These are phyloP conservation scores for human (Homo sapiens) DNA, from an alignment of 2,113 vertebrate genomes.

Conservation along the genomic window DNA sequence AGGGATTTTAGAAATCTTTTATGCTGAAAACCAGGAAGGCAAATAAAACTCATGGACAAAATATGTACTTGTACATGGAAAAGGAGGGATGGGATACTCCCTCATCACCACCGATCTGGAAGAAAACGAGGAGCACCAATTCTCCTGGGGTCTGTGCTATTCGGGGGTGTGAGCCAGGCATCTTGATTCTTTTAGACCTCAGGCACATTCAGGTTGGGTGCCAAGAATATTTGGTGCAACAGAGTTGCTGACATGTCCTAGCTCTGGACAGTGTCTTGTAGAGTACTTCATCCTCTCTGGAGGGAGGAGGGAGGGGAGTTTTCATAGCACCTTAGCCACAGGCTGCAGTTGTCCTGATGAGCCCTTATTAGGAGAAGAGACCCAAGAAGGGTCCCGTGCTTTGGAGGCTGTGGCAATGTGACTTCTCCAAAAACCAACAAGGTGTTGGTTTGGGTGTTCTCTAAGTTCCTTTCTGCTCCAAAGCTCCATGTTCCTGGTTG, in stretches of 20 bases:
- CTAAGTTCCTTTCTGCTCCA: not conserved
- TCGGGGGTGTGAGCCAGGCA: not conserved
- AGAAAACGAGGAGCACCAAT: not conserved
- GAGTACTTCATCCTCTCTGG: not conserved
- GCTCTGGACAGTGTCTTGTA: not conserved
- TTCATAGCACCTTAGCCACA: not conserved
- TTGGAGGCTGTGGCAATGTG: not conserved
- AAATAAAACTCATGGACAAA: slow-evolving; percentile 46
- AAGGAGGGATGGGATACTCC: not conserved
- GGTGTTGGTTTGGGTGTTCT: not conserved
- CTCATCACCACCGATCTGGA: not conserved
- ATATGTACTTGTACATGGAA: not conserved
- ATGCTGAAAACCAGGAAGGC: slow-evolving; percentile 41
- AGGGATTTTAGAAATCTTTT: slow-evolving; percentile 59
- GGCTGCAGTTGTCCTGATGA: not conserved
- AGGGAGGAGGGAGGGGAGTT: not conserved
- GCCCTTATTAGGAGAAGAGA: not conserved
- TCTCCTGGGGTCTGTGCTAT: not conserved
- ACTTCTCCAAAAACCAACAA: not conserved
- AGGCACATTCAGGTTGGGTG: not conserved
- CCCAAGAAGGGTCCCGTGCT: not conserved
- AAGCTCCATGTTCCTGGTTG: not conserved
- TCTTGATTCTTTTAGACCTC: not conserved
- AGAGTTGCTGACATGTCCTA: not conserved
- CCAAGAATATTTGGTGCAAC: not conserved